phyloP scores from a whole-genome alignment of 2,888 invertebrate species.

The Drosophila anceps region DNA sequence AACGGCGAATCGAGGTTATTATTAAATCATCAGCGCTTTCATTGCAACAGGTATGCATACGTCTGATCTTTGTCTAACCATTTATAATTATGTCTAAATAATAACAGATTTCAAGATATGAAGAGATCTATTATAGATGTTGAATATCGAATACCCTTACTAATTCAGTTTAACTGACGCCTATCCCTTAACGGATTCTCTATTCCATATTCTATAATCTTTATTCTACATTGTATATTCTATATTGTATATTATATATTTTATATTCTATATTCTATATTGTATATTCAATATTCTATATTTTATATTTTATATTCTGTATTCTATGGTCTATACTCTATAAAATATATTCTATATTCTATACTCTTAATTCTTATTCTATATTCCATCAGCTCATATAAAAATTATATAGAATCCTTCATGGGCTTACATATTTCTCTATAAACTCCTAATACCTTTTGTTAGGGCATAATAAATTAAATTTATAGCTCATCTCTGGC shows the following conservation, averaged over 20 bases:
- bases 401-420: neutral
- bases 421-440: neutral
- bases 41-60: conserved; percentile 59
- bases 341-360: neutral
- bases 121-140: neutral
- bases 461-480: conserved; percentile 58
- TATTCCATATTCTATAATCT: neutral
- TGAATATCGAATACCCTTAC: conserved; percentile 7
- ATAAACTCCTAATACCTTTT: conserved; percentile 1
- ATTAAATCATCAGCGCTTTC: conserved; percentile 54
- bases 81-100: conserved; percentile 40
- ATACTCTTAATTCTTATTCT: neutral
- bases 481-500: conserved; percentile 51
- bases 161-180: neutral
- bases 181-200: neutral
- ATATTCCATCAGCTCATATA: neutral
- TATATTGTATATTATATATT: neutral
- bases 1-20: conserved; percentile 34
- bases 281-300: neutral
- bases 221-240: neutral
- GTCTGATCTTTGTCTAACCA: conserved; percentile 13
- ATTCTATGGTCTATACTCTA: neutral
- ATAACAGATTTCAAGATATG: neutral
- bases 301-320: neutral
- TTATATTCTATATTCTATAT: neutral